phyloP scores from a whole-genome alignment of 2,888 invertebrate species.

The Dromius quadrimaculatus region DNA sequence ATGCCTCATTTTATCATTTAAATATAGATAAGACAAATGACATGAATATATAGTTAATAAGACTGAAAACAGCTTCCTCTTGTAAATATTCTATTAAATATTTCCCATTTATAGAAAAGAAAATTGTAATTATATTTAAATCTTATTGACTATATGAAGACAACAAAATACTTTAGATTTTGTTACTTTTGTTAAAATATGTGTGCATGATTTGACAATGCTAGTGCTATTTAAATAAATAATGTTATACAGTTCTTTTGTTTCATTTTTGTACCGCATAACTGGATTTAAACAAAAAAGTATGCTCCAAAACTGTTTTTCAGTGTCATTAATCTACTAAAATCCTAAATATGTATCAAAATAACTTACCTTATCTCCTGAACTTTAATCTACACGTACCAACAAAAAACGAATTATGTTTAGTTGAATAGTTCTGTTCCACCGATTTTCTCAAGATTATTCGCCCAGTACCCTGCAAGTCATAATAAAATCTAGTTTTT shows the following conservation, averaged over 20 bases:
- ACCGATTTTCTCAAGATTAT: too few species aligned
- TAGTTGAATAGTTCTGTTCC: too few species aligned
- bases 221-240: slow-evolving; percentile 30
- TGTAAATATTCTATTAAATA: slow-evolving; percentile 37
- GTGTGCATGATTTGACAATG: background rate
- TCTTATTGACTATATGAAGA: slow-evolving; percentile 27
- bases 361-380: background rate
- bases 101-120: background rate
- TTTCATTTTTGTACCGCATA: background rate
- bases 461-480: too few species aligned
- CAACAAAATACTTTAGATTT: background rate
- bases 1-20: too few species aligned
- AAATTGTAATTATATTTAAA: slow-evolving; percentile 14
- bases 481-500: too few species aligned
- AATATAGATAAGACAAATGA: too few species aligned
- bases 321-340: too few species aligned
- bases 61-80: slow-evolving; percentile 42
- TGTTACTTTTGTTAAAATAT: slow-evolving; percentile 22
- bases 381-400: too few species aligned
- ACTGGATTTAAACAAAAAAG: background rate
- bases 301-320: too few species aligned
- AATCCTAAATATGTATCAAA: too few species aligned
- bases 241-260: slow-evolving; percentile 13
- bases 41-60: slow-evolving; percentile 42
- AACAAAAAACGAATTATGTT: too few species aligned